Evolutionary conservation across 2,888 invertebrate genomes (phyloP).

Genomic region (Meloe dianella): DNA sequence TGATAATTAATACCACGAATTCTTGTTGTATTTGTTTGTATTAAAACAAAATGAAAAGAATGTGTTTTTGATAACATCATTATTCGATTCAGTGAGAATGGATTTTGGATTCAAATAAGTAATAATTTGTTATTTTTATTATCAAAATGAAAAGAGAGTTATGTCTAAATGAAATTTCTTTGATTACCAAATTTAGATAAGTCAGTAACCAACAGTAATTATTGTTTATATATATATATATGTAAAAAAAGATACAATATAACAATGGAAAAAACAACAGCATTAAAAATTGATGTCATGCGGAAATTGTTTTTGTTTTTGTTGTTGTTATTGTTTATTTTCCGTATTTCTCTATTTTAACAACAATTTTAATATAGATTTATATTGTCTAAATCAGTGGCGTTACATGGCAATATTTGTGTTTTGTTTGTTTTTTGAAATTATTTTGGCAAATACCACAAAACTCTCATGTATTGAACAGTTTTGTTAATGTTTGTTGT

Average conservation of each 20-base stretch:
- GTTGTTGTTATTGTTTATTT: neutral
- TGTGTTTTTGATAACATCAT: neutral
- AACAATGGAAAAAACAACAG: neutral
- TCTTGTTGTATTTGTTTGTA: neutral
- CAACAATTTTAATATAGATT: neutral
- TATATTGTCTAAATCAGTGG: neutral
- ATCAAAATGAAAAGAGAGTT: neutral
- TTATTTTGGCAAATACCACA: neutral
- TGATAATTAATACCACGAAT: slow-evolving; percentile 4
- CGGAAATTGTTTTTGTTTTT: slow-evolving; percentile 18
- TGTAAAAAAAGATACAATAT: neutral
- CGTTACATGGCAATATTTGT: neutral
- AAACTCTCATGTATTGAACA: neutral
- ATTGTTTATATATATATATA: neutral
- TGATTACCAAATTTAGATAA: neutral
- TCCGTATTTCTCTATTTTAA: neutral
- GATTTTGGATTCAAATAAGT: neutral
- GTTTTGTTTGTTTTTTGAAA: too few species aligned
- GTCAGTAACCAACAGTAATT: neutral
- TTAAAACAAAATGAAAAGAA: neutral
- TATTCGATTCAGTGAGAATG: neutral
- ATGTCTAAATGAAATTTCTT: neutral
- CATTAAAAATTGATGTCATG: slow-evolving; percentile 28
- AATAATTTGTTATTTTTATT: neutral
- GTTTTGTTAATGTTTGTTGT: neutral